phyloP scores from a whole-genome alignment of 2,113 vertebrate genomes.

The Pantherophis guttatus region DNA sequence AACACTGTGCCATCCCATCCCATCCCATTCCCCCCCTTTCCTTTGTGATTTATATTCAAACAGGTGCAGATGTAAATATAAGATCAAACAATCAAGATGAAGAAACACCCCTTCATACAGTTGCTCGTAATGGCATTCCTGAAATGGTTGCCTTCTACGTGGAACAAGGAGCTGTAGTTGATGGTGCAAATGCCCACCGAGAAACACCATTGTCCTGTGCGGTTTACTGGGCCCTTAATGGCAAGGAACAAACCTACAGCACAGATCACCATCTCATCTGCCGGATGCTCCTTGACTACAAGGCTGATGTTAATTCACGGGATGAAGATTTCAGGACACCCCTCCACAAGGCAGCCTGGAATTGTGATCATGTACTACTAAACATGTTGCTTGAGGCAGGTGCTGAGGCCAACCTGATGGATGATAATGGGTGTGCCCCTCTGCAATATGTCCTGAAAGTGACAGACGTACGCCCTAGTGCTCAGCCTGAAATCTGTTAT shows the following conservation, averaged over 20 bases:
- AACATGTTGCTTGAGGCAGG: conserved; percentile 90
- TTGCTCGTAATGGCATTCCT: conserved; percentile 78
- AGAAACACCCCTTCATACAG: conserved; percentile 86
- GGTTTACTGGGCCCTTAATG: conserved; percentile 84
- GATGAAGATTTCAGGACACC: conserved; percentile 89
- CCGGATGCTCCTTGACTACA: conserved; percentile 82
- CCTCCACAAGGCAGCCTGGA: conserved; percentile 95
- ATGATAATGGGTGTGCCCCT: conserved; percentile 89
- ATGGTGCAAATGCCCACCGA: conserved; percentile 77
- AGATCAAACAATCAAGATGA: conserved; percentile 80
- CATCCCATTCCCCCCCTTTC: background rate
- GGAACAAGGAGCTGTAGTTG: conserved; percentile 76
- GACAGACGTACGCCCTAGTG: conserved; percentile 77
- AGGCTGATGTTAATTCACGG: conserved; percentile 80
- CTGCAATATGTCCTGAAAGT: conserved; percentile 92
- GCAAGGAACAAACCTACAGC: conserved; percentile 85
- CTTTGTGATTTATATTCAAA: background rate
- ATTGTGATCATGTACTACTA: conserved; percentile 87
- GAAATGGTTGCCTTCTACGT: conserved; percentile 85
- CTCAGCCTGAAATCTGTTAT: conserved; percentile 83
- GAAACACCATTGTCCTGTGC: conserved; percentile 89
- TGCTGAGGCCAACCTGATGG: conserved; percentile 82
- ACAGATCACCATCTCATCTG: conserved; percentile 84
- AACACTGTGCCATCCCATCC: background rate
- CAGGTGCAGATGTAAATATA: conserved; percentile 86